Conservation (phyloP, 2,888 invertebrate species). For the Trichogramma dendrolimi region DNA sequence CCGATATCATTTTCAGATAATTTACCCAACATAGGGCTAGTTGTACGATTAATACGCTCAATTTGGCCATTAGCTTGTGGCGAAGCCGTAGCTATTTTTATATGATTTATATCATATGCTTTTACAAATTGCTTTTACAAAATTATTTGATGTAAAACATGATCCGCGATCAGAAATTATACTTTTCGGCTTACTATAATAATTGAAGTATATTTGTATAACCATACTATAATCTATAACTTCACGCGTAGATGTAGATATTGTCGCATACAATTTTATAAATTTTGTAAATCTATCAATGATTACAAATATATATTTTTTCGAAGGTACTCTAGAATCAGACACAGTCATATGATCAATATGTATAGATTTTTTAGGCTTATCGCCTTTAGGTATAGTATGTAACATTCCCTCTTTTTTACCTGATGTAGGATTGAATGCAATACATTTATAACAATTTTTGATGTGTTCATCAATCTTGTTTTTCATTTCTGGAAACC, state of each 20-base stretch:
- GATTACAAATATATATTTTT: constrained; percentile 38
- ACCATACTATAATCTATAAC: constrained; percentile 31
- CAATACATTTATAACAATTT: constrained; percentile 1
- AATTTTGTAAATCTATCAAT: constrained; percentile 39
- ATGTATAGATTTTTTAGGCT: constrained; percentile 1
- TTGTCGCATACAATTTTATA: constrained; percentile 28
- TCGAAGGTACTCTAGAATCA: background rate
- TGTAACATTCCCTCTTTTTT: background rate
- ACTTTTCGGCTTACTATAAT: constrained; percentile 36
- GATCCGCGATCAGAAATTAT: constrained; percentile 46
- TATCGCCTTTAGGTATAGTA: background rate
- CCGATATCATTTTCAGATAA: constrained; percentile 14
- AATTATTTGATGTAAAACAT: constrained; percentile 43
- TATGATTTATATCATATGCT: constrained; percentile 36
- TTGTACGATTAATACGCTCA: constrained; percentile 36
- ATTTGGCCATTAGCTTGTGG: constrained; percentile 45
- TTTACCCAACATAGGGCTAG: constrained; percentile 36
- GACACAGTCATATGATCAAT: constrained; percentile 4
- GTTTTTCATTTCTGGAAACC: background rate
- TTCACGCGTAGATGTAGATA: constrained; percentile 33
- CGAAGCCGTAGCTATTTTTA: constrained; percentile 38
- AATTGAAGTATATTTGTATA: constrained; percentile 27
- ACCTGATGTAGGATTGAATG: background rate
- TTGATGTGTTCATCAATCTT: background rate
- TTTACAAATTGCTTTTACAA: constrained; percentile 39